Percentiles rank a stretch among this genome's conserved stretches.
phyloP scores from a whole-genome alignment of 1,140 invertebrate genomes.

The Psilanteris sp. region DNA sequence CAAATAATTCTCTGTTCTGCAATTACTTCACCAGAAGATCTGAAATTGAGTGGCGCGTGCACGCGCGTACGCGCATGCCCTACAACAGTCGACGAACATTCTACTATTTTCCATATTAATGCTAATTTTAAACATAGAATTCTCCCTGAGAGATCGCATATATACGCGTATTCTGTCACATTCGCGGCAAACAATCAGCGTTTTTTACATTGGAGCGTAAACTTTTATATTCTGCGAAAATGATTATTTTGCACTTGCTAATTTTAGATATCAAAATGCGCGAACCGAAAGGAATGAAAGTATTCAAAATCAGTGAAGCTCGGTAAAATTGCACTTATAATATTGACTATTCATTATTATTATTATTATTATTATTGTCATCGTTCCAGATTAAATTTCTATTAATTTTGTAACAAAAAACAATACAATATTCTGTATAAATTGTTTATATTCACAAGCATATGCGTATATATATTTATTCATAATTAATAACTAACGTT shows the following conservation, averaged over 20 bases:
- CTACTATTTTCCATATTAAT: constrained; percentile 72
- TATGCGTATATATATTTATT: no score
- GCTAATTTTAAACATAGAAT: constrained; percentile 76
- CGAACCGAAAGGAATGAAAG: constrained; percentile 15
- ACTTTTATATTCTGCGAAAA: constrained; percentile 10
- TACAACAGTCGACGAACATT: constrained; percentile 7
- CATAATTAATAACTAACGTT: no score
- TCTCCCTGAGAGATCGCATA: constrained; percentile 28
- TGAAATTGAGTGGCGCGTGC: constrained; percentile 7
- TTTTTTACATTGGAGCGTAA: constrained; percentile 1
- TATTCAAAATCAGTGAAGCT: constrained; percentile 33
- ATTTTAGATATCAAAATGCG: constrained; percentile 44
- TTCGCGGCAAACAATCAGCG: constrained; percentile 21
- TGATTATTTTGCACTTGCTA: constrained; percentile 48
- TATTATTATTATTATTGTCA: no score
- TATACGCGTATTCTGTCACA: constrained; percentile 29
- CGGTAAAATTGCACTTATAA: constrained; percentile 1
- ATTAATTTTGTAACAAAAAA: no score
- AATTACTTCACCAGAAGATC: constrained; percentile 31
- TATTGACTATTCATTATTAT: no score
- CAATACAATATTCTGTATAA: no score
- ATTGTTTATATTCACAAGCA: no score
- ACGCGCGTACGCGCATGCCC: constrained; percentile 12
- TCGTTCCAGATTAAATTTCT: no score
- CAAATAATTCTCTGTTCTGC: constrained; percentile 49